Conservation (phyloP, 2,888 invertebrate genomes). For the Mayetiola destructor region DNA sequence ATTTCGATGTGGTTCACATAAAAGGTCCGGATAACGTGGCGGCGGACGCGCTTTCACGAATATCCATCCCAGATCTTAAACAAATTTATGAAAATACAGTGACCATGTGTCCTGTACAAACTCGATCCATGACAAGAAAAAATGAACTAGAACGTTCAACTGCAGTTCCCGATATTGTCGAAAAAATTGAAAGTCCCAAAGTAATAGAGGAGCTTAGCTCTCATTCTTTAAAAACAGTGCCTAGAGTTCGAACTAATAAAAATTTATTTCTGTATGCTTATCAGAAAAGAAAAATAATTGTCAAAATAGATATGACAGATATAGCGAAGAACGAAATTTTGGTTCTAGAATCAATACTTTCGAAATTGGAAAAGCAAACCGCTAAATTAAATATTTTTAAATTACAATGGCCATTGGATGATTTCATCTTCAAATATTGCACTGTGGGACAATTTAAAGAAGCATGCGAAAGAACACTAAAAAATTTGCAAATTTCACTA, state of each 20-base stretch:
- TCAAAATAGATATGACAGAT: no score
- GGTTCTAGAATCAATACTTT: background rate
- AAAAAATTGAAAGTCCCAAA: no score
- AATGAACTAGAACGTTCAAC: no score
- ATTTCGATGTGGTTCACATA: conserved; percentile 20
- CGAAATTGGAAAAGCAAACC: background rate
- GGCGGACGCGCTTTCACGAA: conserved; percentile 16
- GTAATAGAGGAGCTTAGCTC: no score
- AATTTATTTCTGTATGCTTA: no score
- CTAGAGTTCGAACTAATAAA: no score
- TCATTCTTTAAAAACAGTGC: no score
- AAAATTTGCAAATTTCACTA: background rate
- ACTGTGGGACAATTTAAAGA: background rate
- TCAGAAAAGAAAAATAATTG: no score
- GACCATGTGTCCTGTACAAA: background rate
- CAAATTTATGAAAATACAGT: conserved; percentile 17
- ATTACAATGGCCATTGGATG: background rate
- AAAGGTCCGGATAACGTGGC: conserved; percentile 19
- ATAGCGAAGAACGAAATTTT: background rate
- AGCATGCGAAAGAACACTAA: background rate
- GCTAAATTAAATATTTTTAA: background rate
- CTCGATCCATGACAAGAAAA: background rate
- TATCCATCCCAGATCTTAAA: conserved; percentile 15
- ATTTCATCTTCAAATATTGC: background rate
- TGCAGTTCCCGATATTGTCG: no score